Evolutionary conservation across 2,888 invertebrate species (phyloP).

Genomic region (Drosophila ezoana): DNA sequence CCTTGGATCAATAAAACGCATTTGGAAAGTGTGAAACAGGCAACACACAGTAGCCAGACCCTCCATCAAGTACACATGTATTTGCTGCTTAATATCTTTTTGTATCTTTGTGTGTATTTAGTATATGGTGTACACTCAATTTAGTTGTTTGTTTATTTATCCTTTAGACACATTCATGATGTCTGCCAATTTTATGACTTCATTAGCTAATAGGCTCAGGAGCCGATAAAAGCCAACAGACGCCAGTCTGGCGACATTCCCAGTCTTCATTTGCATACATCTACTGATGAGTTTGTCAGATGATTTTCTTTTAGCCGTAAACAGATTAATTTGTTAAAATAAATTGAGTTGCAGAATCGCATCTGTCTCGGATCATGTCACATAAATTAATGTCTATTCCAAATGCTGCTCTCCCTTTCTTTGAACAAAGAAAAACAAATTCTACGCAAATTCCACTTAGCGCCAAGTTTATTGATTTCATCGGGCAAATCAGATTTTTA

Average conservation of each 20-base stretch:
- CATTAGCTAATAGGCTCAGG: slow-evolving; percentile 61
- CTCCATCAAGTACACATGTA: slow-evolving; percentile 29
- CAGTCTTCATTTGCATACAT: slow-evolving; percentile 22
- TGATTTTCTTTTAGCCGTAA: slow-evolving; percentile 20
- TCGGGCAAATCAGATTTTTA: background rate
- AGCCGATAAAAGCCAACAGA: slow-evolving; percentile 15
- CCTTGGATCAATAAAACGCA: slow-evolving; percentile 76
- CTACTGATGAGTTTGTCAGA: slow-evolving; percentile 17
- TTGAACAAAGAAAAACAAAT: slow-evolving; percentile 4
- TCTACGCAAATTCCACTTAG: background rate
- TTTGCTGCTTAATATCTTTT: slow-evolving; percentile 3
- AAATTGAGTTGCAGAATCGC: slow-evolving; percentile 19
- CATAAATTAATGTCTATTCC: slow-evolving; percentile 33
- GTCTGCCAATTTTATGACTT: slow-evolving; percentile 66
- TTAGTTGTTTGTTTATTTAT: slow-evolving; percentile 12
- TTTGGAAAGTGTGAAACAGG: slow-evolving; percentile 43
- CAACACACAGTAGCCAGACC: slow-evolving; percentile 3
- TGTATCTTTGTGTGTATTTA: background rate
- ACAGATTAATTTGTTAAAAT: slow-evolving; percentile 40
- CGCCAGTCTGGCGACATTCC: slow-evolving; percentile 54
- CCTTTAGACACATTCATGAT: slow-evolving; percentile 22
- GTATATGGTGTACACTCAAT: slow-evolving; percentile 3
- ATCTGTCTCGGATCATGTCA: slow-evolving; percentile 21
- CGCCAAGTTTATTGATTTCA: slow-evolving; percentile 4
- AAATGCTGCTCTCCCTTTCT: background rate